Conservation (phyloP, 2,888 invertebrate genomes). For the Diaphora mendica region DNA sequence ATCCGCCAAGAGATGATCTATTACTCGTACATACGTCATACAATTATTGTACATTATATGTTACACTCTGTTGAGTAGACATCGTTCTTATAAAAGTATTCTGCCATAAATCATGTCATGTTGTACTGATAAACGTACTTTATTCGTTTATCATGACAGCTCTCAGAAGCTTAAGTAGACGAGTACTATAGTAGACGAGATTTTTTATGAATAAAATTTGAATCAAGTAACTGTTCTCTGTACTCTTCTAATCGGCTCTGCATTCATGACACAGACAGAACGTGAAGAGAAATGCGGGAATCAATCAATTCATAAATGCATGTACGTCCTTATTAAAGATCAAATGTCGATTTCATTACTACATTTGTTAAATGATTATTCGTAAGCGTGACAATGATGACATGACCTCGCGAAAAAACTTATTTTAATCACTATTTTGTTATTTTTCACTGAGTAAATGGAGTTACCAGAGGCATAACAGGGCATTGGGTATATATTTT, state of each 20-base stretch:
- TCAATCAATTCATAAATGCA: no score
- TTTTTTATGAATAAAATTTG: neutral
- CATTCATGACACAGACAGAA: neutral
- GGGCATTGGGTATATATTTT: no score
- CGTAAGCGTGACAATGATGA: neutral
- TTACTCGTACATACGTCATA: neutral
- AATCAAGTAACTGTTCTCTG: neutral
- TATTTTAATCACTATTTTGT: no score
- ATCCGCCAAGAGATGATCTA: neutral
- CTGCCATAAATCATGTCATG: slow-evolving; percentile 8
- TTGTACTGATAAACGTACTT: neutral
- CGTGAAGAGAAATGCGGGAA: neutral
- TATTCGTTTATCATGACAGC: slow-evolving; percentile 11
- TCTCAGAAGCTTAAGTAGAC: neutral
- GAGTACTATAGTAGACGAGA: neutral
- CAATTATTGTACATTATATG: neutral
- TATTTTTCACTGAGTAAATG: no score
- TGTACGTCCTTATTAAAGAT: neutral
- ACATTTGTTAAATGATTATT: neutral
- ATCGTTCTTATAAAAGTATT: slow-evolving; percentile 3
- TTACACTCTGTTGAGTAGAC: neutral
- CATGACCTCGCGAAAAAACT: neutral
- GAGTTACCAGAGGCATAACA: no score
- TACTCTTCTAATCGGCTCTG: neutral
- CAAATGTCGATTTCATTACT: neutral